These are phyloP conservation scores for Tadarida brasiliensis DNA, from an alignment of 2,797 vertebrate species.

Conservation along the genomic window DNA sequence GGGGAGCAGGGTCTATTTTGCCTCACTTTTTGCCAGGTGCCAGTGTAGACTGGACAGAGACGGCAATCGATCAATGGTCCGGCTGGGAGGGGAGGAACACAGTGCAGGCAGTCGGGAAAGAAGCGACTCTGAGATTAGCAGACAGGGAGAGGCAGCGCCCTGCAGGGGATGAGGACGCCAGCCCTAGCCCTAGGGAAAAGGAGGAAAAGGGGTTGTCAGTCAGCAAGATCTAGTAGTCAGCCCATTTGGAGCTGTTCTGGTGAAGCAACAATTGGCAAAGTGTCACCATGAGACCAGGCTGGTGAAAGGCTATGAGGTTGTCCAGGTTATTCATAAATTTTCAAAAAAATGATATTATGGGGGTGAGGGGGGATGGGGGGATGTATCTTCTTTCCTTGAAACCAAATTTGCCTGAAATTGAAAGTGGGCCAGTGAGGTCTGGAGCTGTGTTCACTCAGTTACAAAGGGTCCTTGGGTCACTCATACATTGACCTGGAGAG, in stretches of 20 bases:
- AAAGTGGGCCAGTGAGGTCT: not conserved
- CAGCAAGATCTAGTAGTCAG: not conserved
- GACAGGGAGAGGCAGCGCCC: fast-evolving
- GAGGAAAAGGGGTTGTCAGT: not conserved
- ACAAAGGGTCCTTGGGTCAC: not conserved
- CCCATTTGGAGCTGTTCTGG: not conserved
- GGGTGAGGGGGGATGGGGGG: no score
- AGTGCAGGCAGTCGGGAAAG: not conserved
- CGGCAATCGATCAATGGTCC: fast-evolving
- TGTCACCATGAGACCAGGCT: not conserved
- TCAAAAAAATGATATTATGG: not conserved
- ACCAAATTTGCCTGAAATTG: not conserved
- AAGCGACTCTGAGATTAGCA: not conserved
- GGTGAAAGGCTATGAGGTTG: not conserved
- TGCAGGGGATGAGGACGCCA: not conserved
- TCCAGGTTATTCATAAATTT: not conserved
- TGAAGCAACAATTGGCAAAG: not conserved
- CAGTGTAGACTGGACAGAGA: not conserved
- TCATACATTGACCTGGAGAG: not conserved
- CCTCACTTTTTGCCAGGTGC: not conserved
- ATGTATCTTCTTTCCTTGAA: not conserved
- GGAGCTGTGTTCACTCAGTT: fast-evolving
- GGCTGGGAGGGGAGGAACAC: not conserved
- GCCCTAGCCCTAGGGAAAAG: not conserved
- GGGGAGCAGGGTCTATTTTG: not conserved